Evolutionary conservation across 2,113 vertebrate species (phyloP), one percentile per base, ranked within the genome.

Genomic region (Leptocoma aspasia): DNA sequence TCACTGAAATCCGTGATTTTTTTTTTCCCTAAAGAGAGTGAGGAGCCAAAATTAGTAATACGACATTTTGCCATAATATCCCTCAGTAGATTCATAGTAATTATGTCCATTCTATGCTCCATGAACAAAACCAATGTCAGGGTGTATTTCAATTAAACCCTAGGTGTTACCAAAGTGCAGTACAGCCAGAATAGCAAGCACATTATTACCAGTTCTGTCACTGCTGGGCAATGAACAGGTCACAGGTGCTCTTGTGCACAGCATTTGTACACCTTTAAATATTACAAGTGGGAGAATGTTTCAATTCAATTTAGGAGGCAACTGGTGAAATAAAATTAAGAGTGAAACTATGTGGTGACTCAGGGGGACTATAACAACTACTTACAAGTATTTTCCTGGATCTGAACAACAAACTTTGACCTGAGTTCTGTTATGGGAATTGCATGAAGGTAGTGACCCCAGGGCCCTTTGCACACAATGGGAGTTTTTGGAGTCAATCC

Each of bases 61-160:
- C 11, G 71, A 94, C 79, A 94, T 95, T 97, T 94, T 95, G 50
- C 75, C 63, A 73, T 92, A 91, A 95, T 96, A 69, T 86, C 83
- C 92, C 96, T 97, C 92, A 75, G 91, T 89, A 95, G 94, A 83
- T 89, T 96, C 72, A 44, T 76, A 85, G 94, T 82, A 97, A 92
- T 98, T 97, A 94, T 61, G 79, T 76, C 65, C 92, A 86, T 87
- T 94, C 94, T 80, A 68, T 49, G 75, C 92, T 87, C 93, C 83
- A 75, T 79, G 95, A 97, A 97, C 92, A 98, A 97, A 98, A 83
- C 95, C 96, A 98, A 95, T 97, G 97, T 97, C 98, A 97, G 88
- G 93, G 85, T 94, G 88, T 92, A 95, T 97, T 98, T 97, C 98
- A 98, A 65, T 97, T 98, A 98, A 97, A 97, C 96, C 94, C 95